Base-by-base conservation (phyloP, 2,888 invertebrate species). In the Frankliniella intonsa region DNA sequence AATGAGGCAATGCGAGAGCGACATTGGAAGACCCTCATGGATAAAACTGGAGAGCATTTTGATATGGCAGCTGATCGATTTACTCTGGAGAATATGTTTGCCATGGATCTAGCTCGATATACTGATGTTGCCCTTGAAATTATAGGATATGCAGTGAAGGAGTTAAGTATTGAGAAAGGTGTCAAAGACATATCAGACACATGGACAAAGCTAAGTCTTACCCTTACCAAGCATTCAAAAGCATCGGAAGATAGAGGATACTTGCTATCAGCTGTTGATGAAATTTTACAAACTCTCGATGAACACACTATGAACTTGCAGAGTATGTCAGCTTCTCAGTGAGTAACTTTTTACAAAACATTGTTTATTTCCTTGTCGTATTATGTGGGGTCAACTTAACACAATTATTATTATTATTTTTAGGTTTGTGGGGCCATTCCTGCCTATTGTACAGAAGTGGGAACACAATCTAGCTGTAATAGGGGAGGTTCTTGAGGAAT, bases 21-120 rank as follows among this genome's bases (percentile, higher is more conserved):
- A 17, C 97, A 98, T 88, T 98, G 97, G 97, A 91, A 92, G 85
- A 92, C 94, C 85, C 89, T 97, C 80, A 97, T 97, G 97, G 89
- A 89, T 3, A 95, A 95, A 88, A 97, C 97, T 19, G 93, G 91
- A 19, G 90, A 93, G 85, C 89, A 91, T 84, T 97, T 97, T 87
- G 96, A 97, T 86, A 96, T 97, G 94, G 91, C 94, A 3, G 93
- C 95, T 5, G 94, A 95, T 27, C 91, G 94, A n/a, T 97, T 97
- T 85, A 97, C 97, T 0, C 89, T 97, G 83, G 95, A 95, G 83
- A 96, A 97, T 86, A 94, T 97, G 93, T 97, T 97, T 87, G 92
- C 94, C 1, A 97, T 97, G 97, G 94, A 97, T 86, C 88, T 97
- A 83, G 95, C 96, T 85, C 92, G 93, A 84, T 95, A 95, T 86